phyloP scores from a whole-genome alignment of 2,113 vertebrate genomes.

The Notothenia coriiceps region DNA sequence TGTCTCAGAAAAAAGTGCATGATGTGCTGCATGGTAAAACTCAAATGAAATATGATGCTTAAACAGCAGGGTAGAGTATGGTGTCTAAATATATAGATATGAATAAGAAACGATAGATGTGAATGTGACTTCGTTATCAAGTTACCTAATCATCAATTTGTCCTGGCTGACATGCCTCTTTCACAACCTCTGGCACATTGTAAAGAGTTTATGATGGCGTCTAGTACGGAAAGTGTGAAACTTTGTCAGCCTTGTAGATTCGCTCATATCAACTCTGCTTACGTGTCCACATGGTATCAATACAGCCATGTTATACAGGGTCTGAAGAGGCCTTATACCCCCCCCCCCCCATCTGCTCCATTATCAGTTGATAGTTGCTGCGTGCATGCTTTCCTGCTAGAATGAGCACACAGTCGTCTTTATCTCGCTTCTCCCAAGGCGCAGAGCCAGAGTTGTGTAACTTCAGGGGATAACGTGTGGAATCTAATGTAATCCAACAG shows the following conservation, averaged over 20 bases:
- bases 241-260: slow-evolving; percentile 9
- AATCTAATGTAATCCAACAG: slow-evolving; percentile 41
- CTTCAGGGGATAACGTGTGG: slow-evolving; percentile 6
- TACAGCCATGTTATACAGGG: slow-evolving; percentile 49
- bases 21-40: too few species aligned
- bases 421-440: slow-evolving; percentile 49
- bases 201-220: background rate
- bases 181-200: background rate
- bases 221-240: slow-evolving; percentile 33
- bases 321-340: slow-evolving; percentile 49
- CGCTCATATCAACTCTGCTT: slow-evolving; percentile 33
- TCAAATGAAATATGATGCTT: too few species aligned
- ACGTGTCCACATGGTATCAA: slow-evolving; percentile 64
- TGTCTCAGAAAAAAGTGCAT: too few species aligned
- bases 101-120: too few species aligned
- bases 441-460: slow-evolving; percentile 50
- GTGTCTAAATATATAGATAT: too few species aligned
- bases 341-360: slow-evolving; percentile 29
- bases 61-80: too few species aligned
- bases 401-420: slow-evolving; percentile 52
- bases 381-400: slow-evolving; percentile 41
- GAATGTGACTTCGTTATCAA: background rate
- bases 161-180: background rate
- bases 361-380: slow-evolving; percentile 60
- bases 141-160: background rate